Evolutionary conservation across 1,140 invertebrate genomes (phyloP), one percentile per base, ranked within the genome.

Genomic region (Camponotus pennsylvanicus): DNA sequence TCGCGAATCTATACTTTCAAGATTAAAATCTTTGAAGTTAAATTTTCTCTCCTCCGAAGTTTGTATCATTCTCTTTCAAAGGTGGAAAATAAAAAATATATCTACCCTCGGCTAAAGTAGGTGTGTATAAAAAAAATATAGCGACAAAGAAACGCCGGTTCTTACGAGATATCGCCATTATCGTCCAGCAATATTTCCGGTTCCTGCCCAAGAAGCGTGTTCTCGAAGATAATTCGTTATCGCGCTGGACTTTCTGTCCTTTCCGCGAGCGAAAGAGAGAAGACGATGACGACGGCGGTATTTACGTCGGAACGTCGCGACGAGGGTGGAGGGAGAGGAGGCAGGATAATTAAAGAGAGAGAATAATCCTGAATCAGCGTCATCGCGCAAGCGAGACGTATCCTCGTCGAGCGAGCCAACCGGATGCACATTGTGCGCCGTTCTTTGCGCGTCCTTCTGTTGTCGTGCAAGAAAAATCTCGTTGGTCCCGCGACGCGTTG

Each of bases 161-260:
- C 93, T 94, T 94, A 87, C 85, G 88, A 92, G 92, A 93, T 94
- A 94, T 78, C 80, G 57, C n/a, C 55, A 73, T 75, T 92, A 94
- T 94, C 93, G 84, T 84, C 67, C 49, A 67, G 89, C 89, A 61
- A 90, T 87, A 92, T 93, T 93, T 94, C 94, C 94, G 93, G 94
- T 94, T 94, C 93, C 94, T 94, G 93, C 89, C 86, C 90, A 94
- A 94, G 93, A 92, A 93, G 92, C 75, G 87, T 87, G 93, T 88
- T 91, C 67, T 71, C 82, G 66, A 91, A 91, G 94, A 94, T 94
- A 94, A 93, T 92, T 88, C 67, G 73, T 94, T 93, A 92, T 92
- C 90, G 82, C 9, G 78, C 79, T 55, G 80, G 86, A 89, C 83
- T 86, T 84, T 92, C 63, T 73, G 70, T 83, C 55, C 86, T 86